Base-by-base conservation (phyloP, 2,888 invertebrate genomes). In the Suillia variegata region DNA sequence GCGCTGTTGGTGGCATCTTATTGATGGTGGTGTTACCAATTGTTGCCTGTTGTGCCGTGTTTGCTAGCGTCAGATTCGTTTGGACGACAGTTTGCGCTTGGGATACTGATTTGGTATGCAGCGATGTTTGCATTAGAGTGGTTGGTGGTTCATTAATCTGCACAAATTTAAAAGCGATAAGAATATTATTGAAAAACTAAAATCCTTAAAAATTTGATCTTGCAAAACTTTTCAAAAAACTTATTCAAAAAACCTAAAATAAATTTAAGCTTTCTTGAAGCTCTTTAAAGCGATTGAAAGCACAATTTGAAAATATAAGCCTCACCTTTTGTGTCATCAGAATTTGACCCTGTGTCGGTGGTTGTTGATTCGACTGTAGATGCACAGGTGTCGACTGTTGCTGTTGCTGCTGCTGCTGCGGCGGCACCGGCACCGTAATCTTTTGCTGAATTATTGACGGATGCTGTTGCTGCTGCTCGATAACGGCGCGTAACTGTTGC, bases 401-500 rank as follows among this genome's bases (percentile, higher is more conserved):
- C n/a, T n/a, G n/a, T n/a, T n/a, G n/a, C n/a, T n/a, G n/a, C n/a
- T n/a, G n/a, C n/a, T n/a, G n/a, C 45, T 17, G 45, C 6, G 13
- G 3, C 2, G 12, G 50, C 8, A 22, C 15, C 18, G 73, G 71
- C 61, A 75, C 56, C 10, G 70, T 65, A 3, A 77, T 76, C 68
- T 78, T 77, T 57, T 78, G 78, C 47, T 79, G 79, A 56, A 78
- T 79, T 15, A 76, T 76, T 8, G 76, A 73, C 10, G 74, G 71
- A 67, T 74, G 73, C 50, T 67, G 67, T 47, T 70, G 67, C 63
- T 76, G 75, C 48, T 75, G 74, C 49, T 68, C 70, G 45, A 74
- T 55, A 6, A 74, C 70, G 10, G 60, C 62, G 45, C 75, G 72
- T 26, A 76, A 70, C 33, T 68, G 77, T 33, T 76, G 78, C 18